Conservation (phyloP, 2,797 vertebrate genomes). For the Acanthopagrus latus region DNA sequence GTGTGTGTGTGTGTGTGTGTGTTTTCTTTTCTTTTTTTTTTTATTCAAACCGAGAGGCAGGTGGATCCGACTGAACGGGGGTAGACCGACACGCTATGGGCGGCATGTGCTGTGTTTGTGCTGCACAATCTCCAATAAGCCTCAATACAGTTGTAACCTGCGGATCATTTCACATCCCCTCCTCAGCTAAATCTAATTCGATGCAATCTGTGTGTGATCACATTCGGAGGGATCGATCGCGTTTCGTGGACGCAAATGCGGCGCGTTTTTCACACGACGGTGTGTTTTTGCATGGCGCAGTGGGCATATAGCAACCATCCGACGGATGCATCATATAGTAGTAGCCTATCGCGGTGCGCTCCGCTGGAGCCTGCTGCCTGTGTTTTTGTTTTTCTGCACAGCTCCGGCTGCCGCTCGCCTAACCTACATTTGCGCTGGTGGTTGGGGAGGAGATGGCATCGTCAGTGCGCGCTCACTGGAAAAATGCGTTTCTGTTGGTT, state of each 20-base stretch:
- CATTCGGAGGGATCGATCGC: not conserved
- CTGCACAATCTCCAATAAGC: conserved; percentile 55
- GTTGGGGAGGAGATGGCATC: conserved; percentile 74
- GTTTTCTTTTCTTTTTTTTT: no score
- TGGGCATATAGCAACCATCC: conserved; percentile 84
- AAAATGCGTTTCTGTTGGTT: conserved; percentile 72
- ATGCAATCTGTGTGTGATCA: conserved; percentile 11
- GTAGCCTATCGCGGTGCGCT: conserved; percentile 80
- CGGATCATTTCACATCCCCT: conserved; percentile 11
- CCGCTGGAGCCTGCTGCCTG: conserved; percentile 68
- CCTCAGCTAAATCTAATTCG: conserved; percentile 5
- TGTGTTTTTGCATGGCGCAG: conserved; percentile 81
- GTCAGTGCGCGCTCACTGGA: conserved; percentile 68
- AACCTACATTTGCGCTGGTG: conserved; percentile 85
- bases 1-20: no score
- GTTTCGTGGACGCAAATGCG: conserved; percentile 31
- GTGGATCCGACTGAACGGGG: conserved; percentile 60
- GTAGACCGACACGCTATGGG: conserved; percentile 69
- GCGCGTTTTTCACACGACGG: conserved; percentile 42
- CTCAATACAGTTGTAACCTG: conserved; percentile 43
- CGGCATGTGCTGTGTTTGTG: conserved; percentile 76
- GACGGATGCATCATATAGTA: conserved; percentile 80
- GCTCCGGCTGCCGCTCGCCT: conserved; percentile 79
- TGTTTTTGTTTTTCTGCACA: conserved; percentile 87
- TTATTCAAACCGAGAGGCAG: conserved; percentile 55